Base-by-base conservation (phyloP, 2,888 invertebrate species). In the Oconnorella tubifera region DNA sequence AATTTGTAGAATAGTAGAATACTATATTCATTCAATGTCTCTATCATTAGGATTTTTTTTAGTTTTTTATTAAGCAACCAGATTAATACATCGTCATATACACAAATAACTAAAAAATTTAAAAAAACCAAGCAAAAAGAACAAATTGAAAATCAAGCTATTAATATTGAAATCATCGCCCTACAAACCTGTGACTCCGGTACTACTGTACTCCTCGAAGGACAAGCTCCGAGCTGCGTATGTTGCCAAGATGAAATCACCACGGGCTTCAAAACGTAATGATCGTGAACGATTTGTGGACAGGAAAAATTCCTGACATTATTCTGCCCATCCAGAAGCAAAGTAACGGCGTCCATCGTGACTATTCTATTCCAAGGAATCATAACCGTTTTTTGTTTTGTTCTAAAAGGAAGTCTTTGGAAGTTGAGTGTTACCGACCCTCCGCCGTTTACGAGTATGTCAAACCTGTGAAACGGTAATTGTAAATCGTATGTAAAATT, bases 401-500 rank as follows among this genome's bases (percentile, higher is more conserved):
- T 69, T 58, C 76, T 88, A 86, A 95, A 98, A 31, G 97, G 97
- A 64, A 91, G 92, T 67, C 98, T 86, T 81, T 95, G 93, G 85
- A 99, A 96, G 84, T 95, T 93, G 72, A 99, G 85, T 27, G 93
- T 95, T 64, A 99, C 94, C 1, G 96, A 95, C 33, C 96, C 96
- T 57, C 98, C 99, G 23, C 99, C 99, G 83, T 99, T 98, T 68
- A 99, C 97, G 78, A 99, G 85, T 66, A 99, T 90, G 85, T 99
- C 99, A 86, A 98, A 99, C 90, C 96, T 96, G 82, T 68, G 25
- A n/a, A n/a, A 33, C 4, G 23, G 28, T n/a, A n/a, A n/a, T n/a
- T n/a, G n/a, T n/a, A n/a, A n/a, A n/a, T n/a, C n/a, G n/a, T n/a
- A n/a, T n/a, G n/a, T n/a, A n/a, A n/a, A n/a, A n/a, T n/a, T n/a